Evolutionary conservation across 2,888 invertebrate genomes (phyloP).

Genomic region (Panzeria rudis): DNA sequence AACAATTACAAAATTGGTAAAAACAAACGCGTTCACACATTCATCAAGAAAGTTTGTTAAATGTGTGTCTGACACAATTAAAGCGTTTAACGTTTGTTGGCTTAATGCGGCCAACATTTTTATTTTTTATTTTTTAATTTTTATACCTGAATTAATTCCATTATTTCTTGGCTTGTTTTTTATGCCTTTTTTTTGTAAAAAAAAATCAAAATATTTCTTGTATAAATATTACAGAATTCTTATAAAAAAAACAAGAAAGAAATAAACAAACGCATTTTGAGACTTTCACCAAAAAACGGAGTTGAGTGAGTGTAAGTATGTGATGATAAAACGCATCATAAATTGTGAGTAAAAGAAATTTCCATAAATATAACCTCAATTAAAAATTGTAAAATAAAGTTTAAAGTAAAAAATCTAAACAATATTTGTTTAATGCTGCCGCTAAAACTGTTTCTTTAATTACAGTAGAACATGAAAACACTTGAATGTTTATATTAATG

Average conservation of each 20-base stretch:
- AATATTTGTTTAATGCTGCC: slow-evolving; percentile 37
- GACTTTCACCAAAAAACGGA: slow-evolving; percentile 55
- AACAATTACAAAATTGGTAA: slow-evolving; percentile 1
- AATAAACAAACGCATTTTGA: slow-evolving; percentile 4
- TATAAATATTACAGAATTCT: slow-evolving; percentile 14
- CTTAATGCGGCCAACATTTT: slow-evolving; percentile 49
- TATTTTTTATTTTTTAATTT: too few relatives aligned
- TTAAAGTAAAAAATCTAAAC: slow-evolving; percentile 21
- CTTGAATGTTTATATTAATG: too few relatives aligned
- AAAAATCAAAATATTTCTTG: slow-evolving; percentile 14
- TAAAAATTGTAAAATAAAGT: slow-evolving; percentile 39
- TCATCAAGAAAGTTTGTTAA: too few relatives aligned
- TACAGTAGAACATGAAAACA: not conserved
- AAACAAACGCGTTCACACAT: not conserved
- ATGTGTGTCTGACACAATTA: slow-evolving; percentile 44
- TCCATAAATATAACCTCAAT: slow-evolving; percentile 59
- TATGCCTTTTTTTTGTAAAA: not conserved
- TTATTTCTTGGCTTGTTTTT: slow-evolving; percentile 18
- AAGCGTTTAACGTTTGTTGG: slow-evolving; percentile 38
- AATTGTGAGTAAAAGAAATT: slow-evolving; percentile 14
- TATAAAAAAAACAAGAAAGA: slow-evolving; percentile 2
- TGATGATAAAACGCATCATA: slow-evolving; percentile 31
- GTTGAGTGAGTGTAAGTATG: slow-evolving; percentile 2
- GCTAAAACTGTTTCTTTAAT: slow-evolving; percentile 36
- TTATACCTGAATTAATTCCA: slow-evolving; percentile 25